phyloP scores from a whole-genome alignment of 1,140 invertebrate genomes.

The Chironomus tepperi region DNA sequence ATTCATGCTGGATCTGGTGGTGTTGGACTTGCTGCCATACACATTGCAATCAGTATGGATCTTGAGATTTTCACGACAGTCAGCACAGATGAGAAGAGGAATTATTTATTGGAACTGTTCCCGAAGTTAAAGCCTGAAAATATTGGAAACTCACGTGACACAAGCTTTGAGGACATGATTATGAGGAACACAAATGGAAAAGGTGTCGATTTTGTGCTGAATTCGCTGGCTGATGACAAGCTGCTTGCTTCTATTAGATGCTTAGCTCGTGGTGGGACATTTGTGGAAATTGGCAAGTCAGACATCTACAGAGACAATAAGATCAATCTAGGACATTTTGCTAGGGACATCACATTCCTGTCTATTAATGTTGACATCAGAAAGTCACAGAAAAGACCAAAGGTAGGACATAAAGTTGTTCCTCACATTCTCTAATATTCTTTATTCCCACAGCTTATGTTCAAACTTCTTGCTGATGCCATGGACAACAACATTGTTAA shows the following conservation, averaged over 20 bases:
- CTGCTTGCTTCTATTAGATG: constrained; percentile 37
- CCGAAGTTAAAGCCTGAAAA: constrained; percentile 34
- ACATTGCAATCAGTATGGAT: constrained; percentile 49
- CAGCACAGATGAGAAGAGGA: constrained; percentile 38
- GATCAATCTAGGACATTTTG: not conserved
- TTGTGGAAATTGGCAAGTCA: constrained; percentile 65
- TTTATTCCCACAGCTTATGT: constrained; percentile 30
- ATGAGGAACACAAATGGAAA: constrained; percentile 34
- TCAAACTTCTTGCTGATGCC: constrained; percentile 49
- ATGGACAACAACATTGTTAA: constrained; percentile 47
- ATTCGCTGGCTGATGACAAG: constrained; percentile 53
- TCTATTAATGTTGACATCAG: not conserved
- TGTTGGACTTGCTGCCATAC: constrained; percentile 66
- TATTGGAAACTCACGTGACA: constrained; percentile 47
- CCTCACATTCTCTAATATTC: not conserved
- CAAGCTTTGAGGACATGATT: constrained; percentile 48
- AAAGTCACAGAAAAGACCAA: not conserved
- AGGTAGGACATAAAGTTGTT: not conserved
- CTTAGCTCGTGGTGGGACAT: constrained; percentile 53
- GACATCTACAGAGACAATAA: constrained; percentile 54
- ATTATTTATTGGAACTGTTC: constrained; percentile 35
- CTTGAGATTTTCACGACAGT: constrained; percentile 53
- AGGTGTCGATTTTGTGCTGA: constrained; percentile 54
- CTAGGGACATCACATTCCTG: not conserved
- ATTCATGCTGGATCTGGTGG: constrained; percentile 69